Evolutionary conservation across 2,797 vertebrate genomes (phyloP).

Genomic region (Chromis chromis): DNA sequence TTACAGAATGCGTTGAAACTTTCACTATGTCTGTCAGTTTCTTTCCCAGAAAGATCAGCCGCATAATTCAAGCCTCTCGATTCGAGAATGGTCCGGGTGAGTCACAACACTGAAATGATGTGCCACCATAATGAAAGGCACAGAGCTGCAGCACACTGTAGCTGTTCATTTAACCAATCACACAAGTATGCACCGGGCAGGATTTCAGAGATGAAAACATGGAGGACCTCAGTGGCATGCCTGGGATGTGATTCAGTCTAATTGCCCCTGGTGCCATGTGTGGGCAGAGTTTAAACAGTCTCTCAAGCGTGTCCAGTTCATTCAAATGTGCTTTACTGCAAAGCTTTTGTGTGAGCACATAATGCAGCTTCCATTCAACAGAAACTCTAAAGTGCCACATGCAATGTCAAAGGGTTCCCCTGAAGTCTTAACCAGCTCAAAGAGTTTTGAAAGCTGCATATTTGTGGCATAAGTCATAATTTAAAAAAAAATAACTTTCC

Average conservation of each 20-base stretch:
- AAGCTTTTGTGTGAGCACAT: constrained; percentile 12
- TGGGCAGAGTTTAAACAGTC: constrained; percentile 45
- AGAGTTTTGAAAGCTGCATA: constrained; percentile 29
- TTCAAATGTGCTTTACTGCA: background rate
- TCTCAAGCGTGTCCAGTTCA: constrained; percentile 18
- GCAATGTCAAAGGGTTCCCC: constrained; percentile 4
- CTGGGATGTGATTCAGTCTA: constrained; percentile 62
- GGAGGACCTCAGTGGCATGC: constrained; percentile 61
- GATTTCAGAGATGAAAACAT: constrained; percentile 65
- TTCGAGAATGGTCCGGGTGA: constrained; percentile 60
- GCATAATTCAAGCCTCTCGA: constrained; percentile 49
- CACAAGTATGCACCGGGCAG: constrained; percentile 71
- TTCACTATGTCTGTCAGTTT: constrained; percentile 1
- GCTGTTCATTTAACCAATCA: constrained; percentile 68
- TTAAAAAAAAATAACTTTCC: constrained; percentile 31
- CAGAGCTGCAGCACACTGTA: constrained; percentile 44
- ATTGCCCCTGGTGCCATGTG: constrained; percentile 66
- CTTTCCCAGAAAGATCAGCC: constrained; percentile 67
- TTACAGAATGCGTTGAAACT: constrained; percentile 27
- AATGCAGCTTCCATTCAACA: constrained; percentile 28
- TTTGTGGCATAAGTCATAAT: constrained; percentile 20
- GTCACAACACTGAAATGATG: constrained; percentile 76
- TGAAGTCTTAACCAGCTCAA: constrained; percentile 16
- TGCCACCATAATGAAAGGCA: constrained; percentile 74
- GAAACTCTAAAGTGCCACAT: constrained; percentile 1